Evolutionary conservation across 2,888 invertebrate species (phyloP).

Genomic region (Nephrocerus scutellatus): DNA sequence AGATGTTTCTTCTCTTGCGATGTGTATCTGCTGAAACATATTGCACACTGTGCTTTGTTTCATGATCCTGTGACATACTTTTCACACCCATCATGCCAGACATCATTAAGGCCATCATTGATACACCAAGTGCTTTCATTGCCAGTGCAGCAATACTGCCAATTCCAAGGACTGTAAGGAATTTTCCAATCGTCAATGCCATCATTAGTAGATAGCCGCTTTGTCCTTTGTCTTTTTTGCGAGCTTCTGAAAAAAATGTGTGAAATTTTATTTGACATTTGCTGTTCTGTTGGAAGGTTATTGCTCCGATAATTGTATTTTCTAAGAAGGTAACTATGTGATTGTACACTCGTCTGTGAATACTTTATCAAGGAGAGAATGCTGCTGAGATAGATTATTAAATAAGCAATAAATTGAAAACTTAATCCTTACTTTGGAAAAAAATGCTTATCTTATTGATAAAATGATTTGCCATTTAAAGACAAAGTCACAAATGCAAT

Average conservation of each 20-base stretch:
- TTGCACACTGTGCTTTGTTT: slow-evolving; percentile 51
- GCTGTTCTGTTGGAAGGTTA: not conserved
- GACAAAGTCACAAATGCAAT: too few relatives aligned
- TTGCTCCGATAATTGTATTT: not conserved
- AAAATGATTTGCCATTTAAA: too few relatives aligned
- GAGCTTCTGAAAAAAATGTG: slow-evolving; percentile 50
- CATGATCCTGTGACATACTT: slow-evolving; percentile 58
- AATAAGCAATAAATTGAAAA: too few relatives aligned
- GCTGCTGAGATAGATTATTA: too few relatives aligned
- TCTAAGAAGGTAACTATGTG: too few relatives aligned
- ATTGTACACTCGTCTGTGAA: too few relatives aligned
- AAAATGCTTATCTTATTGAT: too few relatives aligned
- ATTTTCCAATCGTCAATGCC: slow-evolving; percentile 71
- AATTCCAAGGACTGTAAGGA: slow-evolving; percentile 66
- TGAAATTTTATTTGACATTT: not conserved
- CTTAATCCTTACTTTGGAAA: too few relatives aligned
- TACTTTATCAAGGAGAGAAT: too few relatives aligned
- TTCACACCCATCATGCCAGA: slow-evolving; percentile 70
- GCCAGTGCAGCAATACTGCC: slow-evolving; percentile 69
- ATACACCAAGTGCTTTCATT: slow-evolving; percentile 67
- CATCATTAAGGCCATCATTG: slow-evolving; percentile 67
- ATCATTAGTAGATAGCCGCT: slow-evolving; percentile 52
- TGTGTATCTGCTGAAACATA: slow-evolving; percentile 48
- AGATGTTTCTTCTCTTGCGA: slow-evolving; percentile 32
- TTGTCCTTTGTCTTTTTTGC: slow-evolving; percentile 59